These are phyloP conservation scores for Galeopterus variegatus DNA, from an alignment of 2,113 vertebrate species.

Conservation along the genomic window DNA sequence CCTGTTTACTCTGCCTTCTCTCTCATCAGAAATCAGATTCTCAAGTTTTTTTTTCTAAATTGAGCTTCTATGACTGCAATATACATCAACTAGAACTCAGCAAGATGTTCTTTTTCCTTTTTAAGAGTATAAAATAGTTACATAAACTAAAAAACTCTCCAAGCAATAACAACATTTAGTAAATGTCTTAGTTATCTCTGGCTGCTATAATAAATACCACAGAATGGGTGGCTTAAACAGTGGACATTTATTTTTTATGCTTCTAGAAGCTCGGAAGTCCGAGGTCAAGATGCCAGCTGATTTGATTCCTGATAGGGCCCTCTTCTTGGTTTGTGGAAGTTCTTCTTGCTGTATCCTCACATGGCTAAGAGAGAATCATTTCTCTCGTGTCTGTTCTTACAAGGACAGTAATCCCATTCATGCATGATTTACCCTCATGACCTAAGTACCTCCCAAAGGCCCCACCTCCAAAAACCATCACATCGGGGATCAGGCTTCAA, in stretches of 20 bases:
- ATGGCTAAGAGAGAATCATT: background rate
- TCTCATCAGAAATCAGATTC: background rate
- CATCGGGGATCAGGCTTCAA: background rate
- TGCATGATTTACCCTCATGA: background rate
- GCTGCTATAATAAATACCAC: background rate
- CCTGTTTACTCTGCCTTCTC: background rate
- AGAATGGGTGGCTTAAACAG: background rate
- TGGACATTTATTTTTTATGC: background rate
- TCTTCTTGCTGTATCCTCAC: background rate
- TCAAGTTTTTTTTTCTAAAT: background rate
- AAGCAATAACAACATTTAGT: background rate
- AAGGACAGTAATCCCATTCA: background rate
- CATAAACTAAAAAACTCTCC: background rate
- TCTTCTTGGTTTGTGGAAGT: background rate
- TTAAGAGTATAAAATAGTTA: background rate
- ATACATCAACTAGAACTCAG: background rate
- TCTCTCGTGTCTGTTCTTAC: background rate
- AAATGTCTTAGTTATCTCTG: background rate
- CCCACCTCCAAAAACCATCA: background rate
- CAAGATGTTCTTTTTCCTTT: background rate
- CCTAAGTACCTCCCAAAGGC: background rate
- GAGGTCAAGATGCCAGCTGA: background rate
- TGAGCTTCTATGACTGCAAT: background rate
- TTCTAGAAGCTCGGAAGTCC: background rate
- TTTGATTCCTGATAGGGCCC: background rate